Base-by-base conservation (phyloP, 2,113 vertebrate species). In the Corythornis madagascariensis region DNA sequence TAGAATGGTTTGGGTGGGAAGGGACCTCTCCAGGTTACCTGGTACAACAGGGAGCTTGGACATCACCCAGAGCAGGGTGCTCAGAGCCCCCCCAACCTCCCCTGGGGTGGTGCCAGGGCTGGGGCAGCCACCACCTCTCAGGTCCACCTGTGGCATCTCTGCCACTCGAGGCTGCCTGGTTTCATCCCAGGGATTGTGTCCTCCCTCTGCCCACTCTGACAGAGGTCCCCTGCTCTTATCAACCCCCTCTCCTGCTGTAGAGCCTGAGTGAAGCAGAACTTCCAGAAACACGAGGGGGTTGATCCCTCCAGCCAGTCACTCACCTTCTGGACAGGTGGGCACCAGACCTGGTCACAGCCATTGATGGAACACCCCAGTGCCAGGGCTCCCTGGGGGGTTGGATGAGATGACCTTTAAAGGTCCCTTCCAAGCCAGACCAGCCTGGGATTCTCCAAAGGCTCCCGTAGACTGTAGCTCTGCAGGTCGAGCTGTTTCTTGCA, bases 401-500 rank as follows among this genome's bases (percentile, higher is more conserved):
- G 31, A 35, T 7, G 17, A 26, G 65, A n/a, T 50, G 65, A 69
- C 65, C 45, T 50, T 69, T 69, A 69, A 69, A 69, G 65, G 65
- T 69, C 43, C n/a, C 45, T 69, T 35, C 65, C 65, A 69, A 17
- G n/a, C 31, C 45, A 33, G 35, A 7, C 45, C 45, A 25, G 12
- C 8, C 24, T 16, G 11, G 2, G 22, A 48, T 35, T 52, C 42
- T 20, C 57, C 56, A 17, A 8, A 31, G 16, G 0, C 31, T 31
- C 16, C 0, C 5, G 9, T 4, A 9, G 28, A 11, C n/a, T 25
- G 5, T 2, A 5, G 8, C 17, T 22, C 21, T 22, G 33, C 47
- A 15, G 55, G 10, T 16, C 1, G 0, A 4, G 11, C 47, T 24
- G 9, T 5, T 45, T n/a, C 57, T n/a, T 7, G 4, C 18, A 1